phyloP scores from a whole-genome alignment of 1,140 invertebrate genomes.

The Triops longicaudatus region DNA sequence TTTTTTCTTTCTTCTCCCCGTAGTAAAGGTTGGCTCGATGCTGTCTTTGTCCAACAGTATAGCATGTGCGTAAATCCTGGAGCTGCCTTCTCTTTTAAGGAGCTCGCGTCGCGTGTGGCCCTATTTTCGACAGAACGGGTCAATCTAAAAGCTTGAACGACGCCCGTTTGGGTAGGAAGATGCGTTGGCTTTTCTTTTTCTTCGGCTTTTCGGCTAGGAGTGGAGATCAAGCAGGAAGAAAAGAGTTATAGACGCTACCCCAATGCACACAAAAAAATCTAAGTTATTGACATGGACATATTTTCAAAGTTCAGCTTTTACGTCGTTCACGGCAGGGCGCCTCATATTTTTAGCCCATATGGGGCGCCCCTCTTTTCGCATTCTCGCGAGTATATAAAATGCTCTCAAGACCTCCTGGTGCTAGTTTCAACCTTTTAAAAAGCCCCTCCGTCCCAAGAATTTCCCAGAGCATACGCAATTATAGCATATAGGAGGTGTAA shows the following conservation, averaged over 20 bases:
- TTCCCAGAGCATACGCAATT: no score
- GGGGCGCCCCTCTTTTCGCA: background rate
- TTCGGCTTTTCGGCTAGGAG: background rate
- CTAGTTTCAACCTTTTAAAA: background rate
- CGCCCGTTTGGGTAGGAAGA: background rate
- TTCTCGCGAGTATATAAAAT: background rate
- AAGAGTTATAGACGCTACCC: no score
- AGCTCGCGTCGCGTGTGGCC: background rate
- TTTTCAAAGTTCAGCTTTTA: background rate
- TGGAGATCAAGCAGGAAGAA: background rate
- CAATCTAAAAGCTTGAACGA: background rate
- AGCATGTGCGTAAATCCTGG: background rate
- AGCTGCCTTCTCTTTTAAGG: background rate
- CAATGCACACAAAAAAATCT: no score
- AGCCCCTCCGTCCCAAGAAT: no score
- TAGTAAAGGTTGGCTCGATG: background rate
- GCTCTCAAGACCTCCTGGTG: background rate
- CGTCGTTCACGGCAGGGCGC: background rate
- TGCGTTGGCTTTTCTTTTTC: background rate
- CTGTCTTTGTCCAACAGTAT: background rate
- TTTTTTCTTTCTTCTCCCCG: background rate
- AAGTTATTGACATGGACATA: no score
- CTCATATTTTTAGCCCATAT: background rate
- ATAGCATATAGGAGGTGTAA: no score
- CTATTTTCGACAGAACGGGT: slow-evolving; percentile 2